Conservation (phyloP, 2,797 vertebrate species). For the Toxotes lorentzi region DNA sequence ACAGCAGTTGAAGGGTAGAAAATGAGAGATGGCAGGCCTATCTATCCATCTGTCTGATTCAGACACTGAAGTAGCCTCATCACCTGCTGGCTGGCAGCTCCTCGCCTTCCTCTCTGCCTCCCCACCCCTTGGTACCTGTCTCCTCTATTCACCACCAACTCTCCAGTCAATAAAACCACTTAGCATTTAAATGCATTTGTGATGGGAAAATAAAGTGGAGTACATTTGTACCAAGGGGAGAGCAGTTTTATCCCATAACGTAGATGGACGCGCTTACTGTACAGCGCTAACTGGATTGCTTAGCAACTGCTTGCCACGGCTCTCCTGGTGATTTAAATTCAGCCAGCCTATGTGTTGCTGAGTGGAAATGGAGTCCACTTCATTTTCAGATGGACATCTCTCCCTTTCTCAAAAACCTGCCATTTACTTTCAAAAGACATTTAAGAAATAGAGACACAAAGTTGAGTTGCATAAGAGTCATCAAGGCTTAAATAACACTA, state of each 20-base stretch:
- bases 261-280: slow-evolving; percentile 73
- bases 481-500: slow-evolving; percentile 29
- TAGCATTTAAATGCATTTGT: slow-evolving; percentile 83
- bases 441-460: slow-evolving; percentile 57
- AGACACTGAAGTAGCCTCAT: slow-evolving; percentile 62
- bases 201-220: slow-evolving; percentile 82
- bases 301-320: slow-evolving; percentile 70
- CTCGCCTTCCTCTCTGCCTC: slow-evolving; percentile 44
- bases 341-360: slow-evolving; percentile 49
- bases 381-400: slow-evolving; percentile 71
- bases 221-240: slow-evolving; percentile 74
- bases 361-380: slow-evolving; percentile 64
- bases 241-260: slow-evolving; percentile 76
- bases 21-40: slow-evolving; percentile 71
- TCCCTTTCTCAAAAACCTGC: slow-evolving; percentile 34
- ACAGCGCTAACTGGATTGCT: slow-evolving; percentile 74
- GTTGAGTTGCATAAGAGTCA: slow-evolving; percentile 59
- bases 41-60: slow-evolving; percentile 65
- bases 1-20: slow-evolving; percentile 60
- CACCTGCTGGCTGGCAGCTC: slow-evolving; percentile 60
- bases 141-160: slow-evolving; percentile 69
- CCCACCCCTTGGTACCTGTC: slow-evolving; percentile 65
- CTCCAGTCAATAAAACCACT: slow-evolving; percentile 84
- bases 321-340: slow-evolving; percentile 74
- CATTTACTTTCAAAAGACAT: slow-evolving; percentile 68